Evolutionary conservation across 1,140 invertebrate species (phyloP).

Genomic region (Drosophila suzukii): DNA sequence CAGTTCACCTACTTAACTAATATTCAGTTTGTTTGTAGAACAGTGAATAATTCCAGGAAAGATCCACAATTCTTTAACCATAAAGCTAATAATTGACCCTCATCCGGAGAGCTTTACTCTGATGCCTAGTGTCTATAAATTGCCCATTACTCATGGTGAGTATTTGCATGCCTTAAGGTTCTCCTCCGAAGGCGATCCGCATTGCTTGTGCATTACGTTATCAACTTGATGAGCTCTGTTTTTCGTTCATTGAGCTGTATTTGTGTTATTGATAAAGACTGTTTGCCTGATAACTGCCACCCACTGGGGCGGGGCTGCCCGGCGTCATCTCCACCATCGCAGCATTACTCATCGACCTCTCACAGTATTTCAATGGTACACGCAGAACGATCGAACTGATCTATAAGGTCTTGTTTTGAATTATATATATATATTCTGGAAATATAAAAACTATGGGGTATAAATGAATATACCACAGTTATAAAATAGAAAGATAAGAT

Average conservation of each 20-base stretch:
- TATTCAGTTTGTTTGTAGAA: neutral
- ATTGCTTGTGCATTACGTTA: slow-evolving; percentile 35
- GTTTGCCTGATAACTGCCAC: slow-evolving; percentile 23
- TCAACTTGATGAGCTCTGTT: neutral
- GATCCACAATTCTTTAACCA: neutral
- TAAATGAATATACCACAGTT: no score
- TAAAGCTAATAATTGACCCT: neutral
- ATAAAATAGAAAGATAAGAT: no score
- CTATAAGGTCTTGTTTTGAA: no score
- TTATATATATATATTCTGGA: no score
- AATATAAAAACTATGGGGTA: no score
- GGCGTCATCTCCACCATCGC: neutral
- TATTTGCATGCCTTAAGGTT: slow-evolving; percentile 34
- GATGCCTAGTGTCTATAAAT: slow-evolving; percentile 12
- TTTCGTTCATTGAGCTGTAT: neutral
- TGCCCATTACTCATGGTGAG: slow-evolving; percentile 29
- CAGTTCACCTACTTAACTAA: no score
- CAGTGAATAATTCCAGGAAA: neutral
- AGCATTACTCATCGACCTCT: slow-evolving; percentile 9
- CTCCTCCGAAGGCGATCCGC: slow-evolving; percentile 34
- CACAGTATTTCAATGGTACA: neutral
- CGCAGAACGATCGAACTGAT: no score
- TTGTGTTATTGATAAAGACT: slow-evolving; percentile 1
- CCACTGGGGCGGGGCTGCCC: neutral
- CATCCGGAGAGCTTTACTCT: neutral